phyloP scores from a whole-genome alignment of 2,113 vertebrate species.

The Malaclemys terrapin region DNA sequence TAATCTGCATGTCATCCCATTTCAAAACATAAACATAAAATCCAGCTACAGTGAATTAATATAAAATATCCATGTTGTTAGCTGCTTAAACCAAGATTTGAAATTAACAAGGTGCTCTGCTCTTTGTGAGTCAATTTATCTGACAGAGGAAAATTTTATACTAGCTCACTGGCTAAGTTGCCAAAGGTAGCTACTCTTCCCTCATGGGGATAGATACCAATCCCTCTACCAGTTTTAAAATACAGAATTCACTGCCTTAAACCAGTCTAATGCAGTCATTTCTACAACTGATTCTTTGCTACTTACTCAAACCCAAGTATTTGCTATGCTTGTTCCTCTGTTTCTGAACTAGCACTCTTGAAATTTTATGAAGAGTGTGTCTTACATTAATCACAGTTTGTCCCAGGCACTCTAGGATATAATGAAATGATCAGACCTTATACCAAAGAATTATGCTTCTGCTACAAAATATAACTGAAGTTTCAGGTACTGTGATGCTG shows the following conservation, averaged over 20 bases:
- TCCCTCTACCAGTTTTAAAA: background rate
- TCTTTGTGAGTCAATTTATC: background rate
- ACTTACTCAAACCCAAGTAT: background rate
- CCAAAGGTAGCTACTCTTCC: background rate
- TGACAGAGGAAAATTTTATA: background rate
- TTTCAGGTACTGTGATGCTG: background rate
- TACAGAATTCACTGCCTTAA: background rate
- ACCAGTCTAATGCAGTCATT: background rate
- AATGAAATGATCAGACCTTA: background rate
- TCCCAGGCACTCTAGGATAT: background rate
- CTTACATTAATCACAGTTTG: background rate
- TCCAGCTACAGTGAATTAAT: background rate
- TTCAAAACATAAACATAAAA: background rate
- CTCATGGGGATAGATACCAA: background rate
- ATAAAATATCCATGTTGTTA: background rate
- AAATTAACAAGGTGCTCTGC: background rate
- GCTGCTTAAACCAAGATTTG: background rate
- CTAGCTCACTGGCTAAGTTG: background rate
- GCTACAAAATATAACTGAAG: background rate
- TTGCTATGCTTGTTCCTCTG: background rate
- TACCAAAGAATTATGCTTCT: background rate
- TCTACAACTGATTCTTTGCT: background rate
- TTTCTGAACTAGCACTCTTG: background rate
- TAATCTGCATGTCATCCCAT: background rate
- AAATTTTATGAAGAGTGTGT: background rate